Evolutionary conservation across 1,140 invertebrate species (phyloP), one percentile per base, ranked within the genome.

Genomic region (Drosophila lacertosa): DNA sequence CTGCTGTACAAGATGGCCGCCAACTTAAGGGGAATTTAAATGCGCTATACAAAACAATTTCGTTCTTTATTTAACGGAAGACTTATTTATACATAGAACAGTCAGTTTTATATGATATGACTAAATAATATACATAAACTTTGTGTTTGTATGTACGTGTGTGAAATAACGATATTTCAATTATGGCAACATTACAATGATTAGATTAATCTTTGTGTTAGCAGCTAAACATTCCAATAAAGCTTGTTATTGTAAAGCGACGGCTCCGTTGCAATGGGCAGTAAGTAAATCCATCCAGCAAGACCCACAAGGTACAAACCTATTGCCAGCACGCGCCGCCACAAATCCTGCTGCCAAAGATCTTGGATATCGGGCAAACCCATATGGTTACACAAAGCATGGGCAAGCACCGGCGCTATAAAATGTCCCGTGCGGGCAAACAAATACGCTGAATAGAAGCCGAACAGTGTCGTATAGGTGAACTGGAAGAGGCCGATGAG

Each of bases 371-470:
- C 96, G 0, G 98, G 98, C 80, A 99, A 96, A 20, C 98, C 98
- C 96, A 99, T 98, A 90, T 97, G 96, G 92, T 99, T 99, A 91
- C 98, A 99, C 91, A 99, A 98, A 2, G 97, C 95, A 91, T 99
- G 98, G 4, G 95, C 97, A 9, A 97, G 89, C 70, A 98, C 94
- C n/a, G 97, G 96, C 7, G 97, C 96, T 13, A 95, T 92, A 81
- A 98, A 94, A 90, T 99, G 97, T 58, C 97, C 97, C 45, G 95
- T 97, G 89, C 94, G 94, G 3, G 94, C 92, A 86, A 98, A 98
- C 42, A 99, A 91, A 91, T 95, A 98, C 20, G 97, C 96, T 11
- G 97, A 98, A 90, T 99, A 99, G 18, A 95, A 95, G 68, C 98
- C 98, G 93, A 99, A 99, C 18, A 99, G 84, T 44, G 96, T 97